These are phyloP conservation scores for Bombus breviceps DNA, from an alignment of 1,140 invertebrate genomes.

Conservation along the genomic window DNA sequence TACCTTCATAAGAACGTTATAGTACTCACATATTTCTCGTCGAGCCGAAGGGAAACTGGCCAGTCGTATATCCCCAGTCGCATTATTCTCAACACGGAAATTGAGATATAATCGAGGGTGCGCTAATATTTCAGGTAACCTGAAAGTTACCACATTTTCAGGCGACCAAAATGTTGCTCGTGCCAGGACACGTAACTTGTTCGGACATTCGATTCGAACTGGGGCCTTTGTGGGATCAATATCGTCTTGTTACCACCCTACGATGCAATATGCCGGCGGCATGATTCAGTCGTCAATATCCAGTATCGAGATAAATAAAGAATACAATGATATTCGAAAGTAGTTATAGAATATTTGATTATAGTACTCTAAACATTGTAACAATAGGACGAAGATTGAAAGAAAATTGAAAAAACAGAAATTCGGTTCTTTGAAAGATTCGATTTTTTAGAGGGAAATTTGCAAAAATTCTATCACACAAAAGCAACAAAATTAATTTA, in stretches of 20 bases:
- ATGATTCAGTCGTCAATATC: constrained; percentile 8
- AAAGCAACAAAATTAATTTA: neutral
- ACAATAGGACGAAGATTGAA: neutral
- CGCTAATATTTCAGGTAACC: neutral
- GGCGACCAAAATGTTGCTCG: neutral
- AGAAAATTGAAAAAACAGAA: neutral
- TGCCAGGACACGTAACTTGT: constrained; percentile 12
- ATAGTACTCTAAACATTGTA: neutral
- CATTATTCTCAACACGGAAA: constrained; percentile 35
- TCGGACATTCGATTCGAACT: constrained; percentile 18
- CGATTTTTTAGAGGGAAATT: neutral
- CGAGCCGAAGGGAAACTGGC: constrained; percentile 5
- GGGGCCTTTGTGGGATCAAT: constrained; percentile 55
- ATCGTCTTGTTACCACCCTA: constrained; percentile 43
- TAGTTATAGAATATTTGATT: neutral
- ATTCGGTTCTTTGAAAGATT: neutral
- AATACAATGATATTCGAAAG: neutral
- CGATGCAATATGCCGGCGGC: neutral
- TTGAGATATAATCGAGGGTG: neutral
- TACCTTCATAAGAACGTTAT: neutral
- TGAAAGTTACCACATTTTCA: neutral
- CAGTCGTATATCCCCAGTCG: neutral
- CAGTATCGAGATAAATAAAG: constrained; percentile 16
- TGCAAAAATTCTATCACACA: neutral
- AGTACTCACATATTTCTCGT: constrained; percentile 42